Evolutionary conservation across 2,888 invertebrate genomes (phyloP), one percentile per base, ranked within the genome.

Genomic region (Arctia plantaginis): DNA sequence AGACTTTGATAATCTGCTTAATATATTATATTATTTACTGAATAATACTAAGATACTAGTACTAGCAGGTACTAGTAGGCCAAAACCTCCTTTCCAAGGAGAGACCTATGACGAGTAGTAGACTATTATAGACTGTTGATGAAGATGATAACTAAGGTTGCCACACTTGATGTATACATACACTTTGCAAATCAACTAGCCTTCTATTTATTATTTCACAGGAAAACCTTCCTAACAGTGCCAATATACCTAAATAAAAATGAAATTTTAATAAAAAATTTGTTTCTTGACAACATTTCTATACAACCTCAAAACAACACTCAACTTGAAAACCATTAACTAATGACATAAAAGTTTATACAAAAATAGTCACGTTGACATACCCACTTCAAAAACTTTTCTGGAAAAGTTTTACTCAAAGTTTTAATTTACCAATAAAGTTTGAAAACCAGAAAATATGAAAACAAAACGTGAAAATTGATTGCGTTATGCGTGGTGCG

Each of bases 311-410:
- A 69, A 59, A 74, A 77, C 30, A 33, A 66, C 71, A 69, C 79
- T n/a, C 71, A 72, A 77, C 47, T 68, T 75, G 35, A 76, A 79
- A 70, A 80, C 72, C 74, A 78, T 80, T 75, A 82, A 78, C 71
- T 77, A 84, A 83, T 77, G 81, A 77, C 79, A 41, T 85, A 87
- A 81, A 82, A 84, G 78, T 80, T 81, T 72, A 78, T 69, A 76
- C 73, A 78, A 81, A 81, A 85, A 81, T 81, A 82, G 85, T 86
- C 87, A 88, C 74, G 83, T 86, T 91, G 91, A 91, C 92, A 90
- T 77, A 81, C 75, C 76, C 84, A 86, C 86, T 85, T 86, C 86
- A 85, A 85, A 84, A 89, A 88, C 83, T 88, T 89, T 86, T 86
- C 79, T 77, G 77, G 78, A 86, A 90, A 90, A 89, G 84, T 90